Conservation (phyloP, 2,113 vertebrate species). For the Charadrius vociferus region DNA sequence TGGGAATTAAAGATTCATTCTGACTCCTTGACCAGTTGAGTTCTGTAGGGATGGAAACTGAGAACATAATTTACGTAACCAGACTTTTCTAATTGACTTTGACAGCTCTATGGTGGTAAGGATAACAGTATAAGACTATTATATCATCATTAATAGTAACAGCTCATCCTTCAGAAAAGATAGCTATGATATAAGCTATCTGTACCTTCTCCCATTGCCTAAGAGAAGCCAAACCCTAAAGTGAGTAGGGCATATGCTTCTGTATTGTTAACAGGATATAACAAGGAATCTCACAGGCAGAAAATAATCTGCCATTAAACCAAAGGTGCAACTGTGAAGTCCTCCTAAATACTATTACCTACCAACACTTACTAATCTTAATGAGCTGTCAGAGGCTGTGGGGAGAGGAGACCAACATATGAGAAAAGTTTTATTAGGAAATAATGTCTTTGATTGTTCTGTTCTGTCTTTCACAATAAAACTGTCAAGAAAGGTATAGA, state of each 20-base stretch:
- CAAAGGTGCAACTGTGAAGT: background rate
- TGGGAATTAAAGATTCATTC: background rate
- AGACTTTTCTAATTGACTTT: background rate
- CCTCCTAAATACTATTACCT: background rate
- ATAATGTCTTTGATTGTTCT: background rate
- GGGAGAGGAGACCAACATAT: background rate
- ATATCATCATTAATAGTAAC: background rate
- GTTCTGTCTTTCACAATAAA: background rate
- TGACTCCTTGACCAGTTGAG: background rate
- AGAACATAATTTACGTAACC: background rate
- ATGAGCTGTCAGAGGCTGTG: background rate
- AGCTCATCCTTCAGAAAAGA: background rate
- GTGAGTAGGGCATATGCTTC: background rate
- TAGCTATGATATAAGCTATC: background rate
- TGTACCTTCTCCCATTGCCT: background rate
- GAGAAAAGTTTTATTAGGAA: background rate
- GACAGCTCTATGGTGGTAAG: rapidly evolving
- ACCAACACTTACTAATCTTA: background rate
- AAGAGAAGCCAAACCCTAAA: background rate
- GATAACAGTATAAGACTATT: background rate
- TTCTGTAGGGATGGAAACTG: background rate
- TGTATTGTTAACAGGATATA: background rate
- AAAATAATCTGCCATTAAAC: background rate
- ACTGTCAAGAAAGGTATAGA: background rate
- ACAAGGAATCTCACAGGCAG: background rate